Base-by-base conservation (phyloP, 1,140 invertebrate genomes). In the Tyrophagus putrescentiae region DNA sequence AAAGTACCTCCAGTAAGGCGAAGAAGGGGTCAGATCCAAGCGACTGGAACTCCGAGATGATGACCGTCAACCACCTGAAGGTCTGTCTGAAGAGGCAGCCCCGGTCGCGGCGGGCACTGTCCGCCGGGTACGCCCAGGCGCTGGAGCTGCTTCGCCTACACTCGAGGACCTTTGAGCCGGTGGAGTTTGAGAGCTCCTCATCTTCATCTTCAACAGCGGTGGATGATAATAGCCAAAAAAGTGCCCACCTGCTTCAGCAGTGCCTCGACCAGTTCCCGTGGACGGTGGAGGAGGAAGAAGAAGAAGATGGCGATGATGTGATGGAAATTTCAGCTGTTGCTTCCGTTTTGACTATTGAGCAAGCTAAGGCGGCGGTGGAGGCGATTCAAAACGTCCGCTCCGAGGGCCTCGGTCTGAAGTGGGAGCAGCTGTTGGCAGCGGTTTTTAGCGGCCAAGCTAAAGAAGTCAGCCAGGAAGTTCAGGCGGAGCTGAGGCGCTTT, bases 351-450 rank as follows among this genome's bases (percentile, higher is more conserved):
- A 42, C 18, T 23, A 23, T 3, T 42, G 2, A 42, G 18, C 41
- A 42, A 21, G 4, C n/a, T n/a, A n/a, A n/a, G n/a, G n/a, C n/a
- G n/a, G 2, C 6, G 25, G 6, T 42, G 4, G 18, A 3, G 6
- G 25, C 18, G 41, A 42, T 42, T 42, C 25, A 5, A 21, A 21
- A 42, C 52, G 39, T 34, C 39, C 39, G 13, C 32, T 54, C 18
- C 52, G 52, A 54, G 13, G 52, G 39, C n/a, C 21, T 54, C 31
- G 52, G 52, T 4, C n/a, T 27, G 7, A 54, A 54, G 3, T 54
- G n/a, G 1, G 11, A 31, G n/a, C 25, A 54, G 11, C n/a, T 54
- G 2, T n/a, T 31, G 3, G 27, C n/a, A n/a, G n/a, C n/a, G 39
- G 11, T 42, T 42, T 42, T 42, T 42, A 31, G n/a, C 5, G 23